These are phyloP conservation scores for Clarias magur DNA, from an alignment of 2,113 vertebrate species.

Conservation along the genomic window DNA sequence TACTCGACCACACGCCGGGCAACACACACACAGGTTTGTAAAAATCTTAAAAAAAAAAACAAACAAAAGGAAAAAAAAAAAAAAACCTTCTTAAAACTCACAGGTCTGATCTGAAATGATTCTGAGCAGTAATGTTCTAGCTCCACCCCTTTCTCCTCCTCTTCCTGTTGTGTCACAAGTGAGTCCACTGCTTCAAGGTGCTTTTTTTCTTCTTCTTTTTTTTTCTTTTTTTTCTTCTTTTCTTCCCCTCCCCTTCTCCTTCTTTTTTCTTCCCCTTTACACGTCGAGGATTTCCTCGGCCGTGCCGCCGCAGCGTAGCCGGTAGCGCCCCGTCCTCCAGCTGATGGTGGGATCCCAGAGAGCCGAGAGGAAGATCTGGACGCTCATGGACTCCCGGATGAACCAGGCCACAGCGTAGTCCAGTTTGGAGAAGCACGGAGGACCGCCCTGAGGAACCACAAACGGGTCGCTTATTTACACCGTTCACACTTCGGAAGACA, in stretches of 20 bases:
- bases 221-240: conserved; percentile 19
- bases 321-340: conserved; percentile 95
- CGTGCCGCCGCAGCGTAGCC: conserved; percentile 93
- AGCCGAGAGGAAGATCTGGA: conserved; percentile 98
- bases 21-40: conserved; percentile 20
- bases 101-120: conserved; percentile 21
- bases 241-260: neutral
- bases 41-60: conserved; percentile 33
- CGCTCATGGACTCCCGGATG: conserved; percentile 97
- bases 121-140: conserved; percentile 19
- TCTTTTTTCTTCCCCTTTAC: conserved; percentile 63
- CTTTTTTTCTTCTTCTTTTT: neutral
- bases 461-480: neutral
- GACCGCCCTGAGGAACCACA: conserved; percentile 74
- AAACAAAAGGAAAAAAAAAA: neutral
- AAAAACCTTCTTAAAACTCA: conserved; percentile 32
- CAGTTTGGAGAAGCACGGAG: conserved; percentile 92
- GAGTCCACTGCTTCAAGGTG: conserved; percentile 13
- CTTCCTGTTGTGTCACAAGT: conserved; percentile 14
- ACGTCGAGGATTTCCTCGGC: conserved; percentile 97
- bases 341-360: conserved; percentile 98
- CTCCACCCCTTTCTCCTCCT: neutral
- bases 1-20: neutral
- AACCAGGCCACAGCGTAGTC: conserved; percentile 99
- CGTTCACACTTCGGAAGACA: neutral